Conservation (phyloP, 2,888 invertebrate genomes). For the Aleiodes leptofemur region DNA sequence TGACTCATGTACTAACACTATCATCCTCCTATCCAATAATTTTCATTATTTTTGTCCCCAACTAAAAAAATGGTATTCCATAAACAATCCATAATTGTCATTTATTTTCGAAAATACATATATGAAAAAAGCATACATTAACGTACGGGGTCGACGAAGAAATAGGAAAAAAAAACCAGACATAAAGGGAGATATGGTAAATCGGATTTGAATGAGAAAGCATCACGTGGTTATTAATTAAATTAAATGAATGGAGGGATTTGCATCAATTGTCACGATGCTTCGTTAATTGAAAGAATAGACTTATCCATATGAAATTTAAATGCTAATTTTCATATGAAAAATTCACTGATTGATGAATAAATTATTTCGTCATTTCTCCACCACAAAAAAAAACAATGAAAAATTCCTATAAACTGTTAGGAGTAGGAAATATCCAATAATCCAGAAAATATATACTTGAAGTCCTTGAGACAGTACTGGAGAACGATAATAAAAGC, state of each 20-base stretch:
- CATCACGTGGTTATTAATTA: conserved; percentile 23
- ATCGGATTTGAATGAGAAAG: conserved; percentile 8
- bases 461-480: conserved; percentile 11
- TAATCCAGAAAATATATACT: conserved; percentile 18
- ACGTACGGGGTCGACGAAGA: conserved; percentile 29
- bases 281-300: conserved; percentile 65
- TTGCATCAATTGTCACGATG: conserved; percentile 68
- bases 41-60: not conserved
- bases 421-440: conserved; percentile 20
- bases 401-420: not conserved
- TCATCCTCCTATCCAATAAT: conserved; percentile 2
- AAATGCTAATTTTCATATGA: conserved; percentile 67
- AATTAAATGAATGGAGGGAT: conserved; percentile 56
- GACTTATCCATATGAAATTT: conserved; percentile 66
- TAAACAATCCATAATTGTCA: not conserved
- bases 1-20: not conserved
- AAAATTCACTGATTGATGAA: conserved; percentile 52
- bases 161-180: conserved; percentile 7
- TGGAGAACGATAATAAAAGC: conserved; percentile 13
- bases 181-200: not conserved
- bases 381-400: conserved; percentile 50
- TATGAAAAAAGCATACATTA: conserved; percentile 60
- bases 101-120: too few species aligned
- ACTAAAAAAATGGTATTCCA: not conserved
- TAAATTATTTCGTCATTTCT: conserved; percentile 48